A percentile compares a stretch with the other conserved stretches of the same genome.
Conservation (phyloP, 2,888 invertebrate genomes). For the Ormyrus rosae region DNA sequence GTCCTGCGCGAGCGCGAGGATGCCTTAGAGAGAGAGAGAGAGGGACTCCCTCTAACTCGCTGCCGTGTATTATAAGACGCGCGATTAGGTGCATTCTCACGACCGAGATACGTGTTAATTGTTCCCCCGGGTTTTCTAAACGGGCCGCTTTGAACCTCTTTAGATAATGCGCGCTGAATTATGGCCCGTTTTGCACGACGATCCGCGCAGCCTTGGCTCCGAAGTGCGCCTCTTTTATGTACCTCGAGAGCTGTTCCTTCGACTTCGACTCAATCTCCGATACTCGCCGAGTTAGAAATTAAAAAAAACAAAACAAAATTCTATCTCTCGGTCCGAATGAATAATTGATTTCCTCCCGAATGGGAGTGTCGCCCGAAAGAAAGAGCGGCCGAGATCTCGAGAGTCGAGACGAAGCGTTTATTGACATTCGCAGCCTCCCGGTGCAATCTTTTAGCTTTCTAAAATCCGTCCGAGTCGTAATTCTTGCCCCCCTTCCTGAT, state of each 20-base stretch:
- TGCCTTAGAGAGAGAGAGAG: slow-evolving; percentile 17
- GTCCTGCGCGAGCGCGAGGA: slow-evolving; percentile 46
- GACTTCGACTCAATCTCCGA: too few relatives aligned
- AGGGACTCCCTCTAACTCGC: too few relatives aligned
- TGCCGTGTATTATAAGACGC: background rate
- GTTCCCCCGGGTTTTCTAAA: slow-evolving; percentile 38
- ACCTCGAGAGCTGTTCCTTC: too few relatives aligned
- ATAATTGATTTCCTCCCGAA: too few relatives aligned
- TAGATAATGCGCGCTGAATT: slow-evolving; percentile 27
- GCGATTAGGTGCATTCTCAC: slow-evolving; percentile 57
- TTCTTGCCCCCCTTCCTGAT: slow-evolving; percentile 30
- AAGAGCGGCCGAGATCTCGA: background rate
- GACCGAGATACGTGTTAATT: slow-evolving; percentile 55
- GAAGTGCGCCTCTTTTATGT: too few relatives aligned
- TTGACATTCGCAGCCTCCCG: slow-evolving; percentile 39
- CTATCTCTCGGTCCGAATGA: too few relatives aligned
- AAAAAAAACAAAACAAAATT: too few relatives aligned
- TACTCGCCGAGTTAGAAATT: too few relatives aligned
- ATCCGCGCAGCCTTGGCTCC: too few relatives aligned
- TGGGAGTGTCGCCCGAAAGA: background rate
- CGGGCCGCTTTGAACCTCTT: slow-evolving; percentile 11
- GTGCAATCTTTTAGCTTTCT: slow-evolving; percentile 46
- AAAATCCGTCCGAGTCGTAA: slow-evolving; percentile 43
- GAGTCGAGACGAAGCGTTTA: slow-evolving; percentile 27
- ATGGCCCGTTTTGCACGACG: slow-evolving; percentile 4